A percentile compares a stretch with the other conserved stretches of the same genome.
Evolutionary conservation across 2,113 vertebrate genomes (phyloP).

Genomic region (Colinus virginianus): DNA sequence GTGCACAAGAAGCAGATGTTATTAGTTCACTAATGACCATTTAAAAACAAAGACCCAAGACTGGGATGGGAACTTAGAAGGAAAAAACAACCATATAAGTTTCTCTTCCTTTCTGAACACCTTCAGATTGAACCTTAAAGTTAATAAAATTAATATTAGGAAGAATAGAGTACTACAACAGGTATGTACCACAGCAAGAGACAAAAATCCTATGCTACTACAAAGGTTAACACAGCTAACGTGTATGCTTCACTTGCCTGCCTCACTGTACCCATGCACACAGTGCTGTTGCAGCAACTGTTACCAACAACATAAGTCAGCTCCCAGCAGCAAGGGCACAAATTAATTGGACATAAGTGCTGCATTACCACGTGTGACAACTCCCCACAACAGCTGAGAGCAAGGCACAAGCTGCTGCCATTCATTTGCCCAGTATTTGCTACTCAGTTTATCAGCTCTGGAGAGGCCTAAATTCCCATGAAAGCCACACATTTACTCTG

Average conservation of each 20-base stretch:
- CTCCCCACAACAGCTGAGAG: background rate
- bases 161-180: background rate
- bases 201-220: background rate
- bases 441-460: background rate
- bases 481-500: background rate
- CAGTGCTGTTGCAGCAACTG: background rate
- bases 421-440: background rate
- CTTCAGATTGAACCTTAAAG: background rate
- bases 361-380: background rate
- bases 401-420: background rate
- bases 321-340: background rate
- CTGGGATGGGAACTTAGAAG: background rate
- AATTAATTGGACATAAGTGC: background rate
- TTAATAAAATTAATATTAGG: background rate
- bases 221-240: background rate
- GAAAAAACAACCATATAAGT: background rate
- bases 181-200: background rate
- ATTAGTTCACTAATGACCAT: background rate
- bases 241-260: background rate
- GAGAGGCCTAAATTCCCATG: background rate
- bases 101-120: background rate
- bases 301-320: background rate
- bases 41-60: background rate
- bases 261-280: background rate
- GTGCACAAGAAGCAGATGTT: background rate